Evolutionary conservation across 35 echinoderm and acorn worm species (phyloP).

Genomic region (Chiridota heheva): DNA sequence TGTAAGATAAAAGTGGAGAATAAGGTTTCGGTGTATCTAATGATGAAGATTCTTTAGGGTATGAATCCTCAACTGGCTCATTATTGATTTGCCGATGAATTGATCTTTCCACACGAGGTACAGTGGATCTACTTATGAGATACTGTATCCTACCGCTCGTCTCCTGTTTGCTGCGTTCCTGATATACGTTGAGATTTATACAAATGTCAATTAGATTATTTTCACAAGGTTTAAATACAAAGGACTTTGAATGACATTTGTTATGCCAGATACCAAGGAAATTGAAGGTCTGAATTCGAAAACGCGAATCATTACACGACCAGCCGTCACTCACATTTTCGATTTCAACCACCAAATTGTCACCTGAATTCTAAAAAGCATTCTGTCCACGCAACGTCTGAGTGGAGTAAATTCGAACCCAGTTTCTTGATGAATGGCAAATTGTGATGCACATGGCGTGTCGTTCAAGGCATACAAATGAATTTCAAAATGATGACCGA

Average conservation of each 20-base stretch:
- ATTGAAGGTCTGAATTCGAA: conserved; percentile 27
- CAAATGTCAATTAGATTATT: conserved; percentile 36
- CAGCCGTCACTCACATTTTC: conserved; percentile 76
- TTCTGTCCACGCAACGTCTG: conserved; percentile 38
- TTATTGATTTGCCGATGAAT: too few species aligned
- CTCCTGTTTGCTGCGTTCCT: conserved; percentile 44
- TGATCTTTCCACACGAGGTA: too few species aligned
- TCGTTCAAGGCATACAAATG: conserved; percentile 82
- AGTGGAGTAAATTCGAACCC: conserved; percentile 52
- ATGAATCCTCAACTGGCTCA: too few species aligned
- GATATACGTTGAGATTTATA: conserved; percentile 39
- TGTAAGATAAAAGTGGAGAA: too few species aligned
- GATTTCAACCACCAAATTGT: conserved; percentile 58
- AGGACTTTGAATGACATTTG: conserved; percentile 60
- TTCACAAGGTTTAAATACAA: conserved; percentile 81
- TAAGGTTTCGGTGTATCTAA: too few species aligned
- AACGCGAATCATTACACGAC: conserved; percentile 31
- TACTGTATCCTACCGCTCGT: too few species aligned
- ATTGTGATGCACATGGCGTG: conserved; percentile 92
- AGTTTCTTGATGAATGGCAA: conserved; percentile 73
- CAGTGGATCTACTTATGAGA: too few species aligned
- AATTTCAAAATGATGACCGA: conserved; percentile 65
- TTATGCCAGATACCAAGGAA: conserved; percentile 77
- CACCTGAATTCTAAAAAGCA: conserved; percentile 36
- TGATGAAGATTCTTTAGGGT: too few species aligned